phyloP scores from a whole-genome alignment of 2,113 vertebrate genomes.

The Microcebus ravelobensis region DNA sequence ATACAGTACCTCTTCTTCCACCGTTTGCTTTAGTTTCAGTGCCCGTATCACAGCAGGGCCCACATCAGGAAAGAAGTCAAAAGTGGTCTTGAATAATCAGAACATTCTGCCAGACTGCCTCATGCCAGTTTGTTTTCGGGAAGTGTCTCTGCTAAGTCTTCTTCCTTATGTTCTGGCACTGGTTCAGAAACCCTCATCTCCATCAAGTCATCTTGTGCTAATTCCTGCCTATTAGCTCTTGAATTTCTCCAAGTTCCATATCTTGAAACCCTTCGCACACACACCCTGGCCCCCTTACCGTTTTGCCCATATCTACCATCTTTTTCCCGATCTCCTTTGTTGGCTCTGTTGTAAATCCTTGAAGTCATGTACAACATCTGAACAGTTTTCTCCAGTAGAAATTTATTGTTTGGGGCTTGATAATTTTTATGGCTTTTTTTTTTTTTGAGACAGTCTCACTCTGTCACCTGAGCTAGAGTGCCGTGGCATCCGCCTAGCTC shows the following conservation, averaged over 20 bases:
- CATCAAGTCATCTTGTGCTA: neutral
- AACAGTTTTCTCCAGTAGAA: neutral
- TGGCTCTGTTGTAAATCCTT: neutral
- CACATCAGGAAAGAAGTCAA: neutral
- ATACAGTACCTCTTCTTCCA: neutral
- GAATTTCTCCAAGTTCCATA: neutral
- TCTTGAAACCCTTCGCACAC: neutral
- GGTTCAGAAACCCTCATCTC: neutral
- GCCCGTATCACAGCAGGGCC: neutral
- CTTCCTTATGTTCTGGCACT: neutral
- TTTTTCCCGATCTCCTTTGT: neutral
- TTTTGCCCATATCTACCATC: neutral
- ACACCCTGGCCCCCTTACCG: accelerated
- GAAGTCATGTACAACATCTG: neutral
- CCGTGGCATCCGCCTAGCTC: too few species aligned
- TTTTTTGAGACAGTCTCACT: too few species aligned
- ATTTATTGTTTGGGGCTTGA: neutral
- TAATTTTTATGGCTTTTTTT: neutral
- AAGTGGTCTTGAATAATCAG: neutral
- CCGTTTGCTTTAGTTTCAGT: neutral
- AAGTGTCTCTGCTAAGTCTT: neutral
- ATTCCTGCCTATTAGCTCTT: neutral
- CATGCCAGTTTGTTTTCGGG: neutral
- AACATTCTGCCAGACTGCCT: neutral
- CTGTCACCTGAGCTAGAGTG: too few species aligned